Evolutionary conservation across 2,888 invertebrate species (phyloP), one percentile per base, ranked within the genome.

Genomic region (Homarus gammarus): DNA sequence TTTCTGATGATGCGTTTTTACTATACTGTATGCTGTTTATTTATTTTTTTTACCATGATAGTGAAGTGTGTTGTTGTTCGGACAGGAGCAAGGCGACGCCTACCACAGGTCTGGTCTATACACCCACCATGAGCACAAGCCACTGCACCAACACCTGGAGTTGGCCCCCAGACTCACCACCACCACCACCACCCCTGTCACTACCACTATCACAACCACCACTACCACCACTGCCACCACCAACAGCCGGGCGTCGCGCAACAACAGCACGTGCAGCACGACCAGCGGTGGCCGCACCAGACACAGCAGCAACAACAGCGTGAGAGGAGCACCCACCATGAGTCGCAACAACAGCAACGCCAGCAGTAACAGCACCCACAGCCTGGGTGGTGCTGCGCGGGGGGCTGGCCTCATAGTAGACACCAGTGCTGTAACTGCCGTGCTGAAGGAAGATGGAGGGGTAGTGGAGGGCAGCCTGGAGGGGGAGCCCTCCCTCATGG

Each of bases 31-130:
- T 40, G 10, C 51, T 31, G 79, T 27, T 27, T 56, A 2, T 15
- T n/a, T 22, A 51, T 5, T n/a, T 3, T 15, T 22, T 10, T 77
- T 1, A 44, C 10, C 18, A 44, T 40, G 1, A 49, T 49, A 8
- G 31, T 36, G 12, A 44, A 40, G 12, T 84, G 61, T 44, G 61
- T 22, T 73, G 27, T 18, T 72, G 5, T 51, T 31, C 44, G 27
- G 0, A 40, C 77, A 88, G 91, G 90, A 90, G 40, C 70, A 72
- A 33, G 82, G 84, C 40, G 91, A 91, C 78, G 88, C 90, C 2
- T 91, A 91, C 82, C 86, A 90, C 64, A 77, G 87, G 18, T 90
- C 91, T 2, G 91, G 91, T 22, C 83, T 91, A 18, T 91, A 91
- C 90, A 91, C 90, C 75, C 90, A 91, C 83, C 87, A 91, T 22